phyloP scores from a whole-genome alignment of 2,888 invertebrate species.

The Brassicogethes aeneus region DNA sequence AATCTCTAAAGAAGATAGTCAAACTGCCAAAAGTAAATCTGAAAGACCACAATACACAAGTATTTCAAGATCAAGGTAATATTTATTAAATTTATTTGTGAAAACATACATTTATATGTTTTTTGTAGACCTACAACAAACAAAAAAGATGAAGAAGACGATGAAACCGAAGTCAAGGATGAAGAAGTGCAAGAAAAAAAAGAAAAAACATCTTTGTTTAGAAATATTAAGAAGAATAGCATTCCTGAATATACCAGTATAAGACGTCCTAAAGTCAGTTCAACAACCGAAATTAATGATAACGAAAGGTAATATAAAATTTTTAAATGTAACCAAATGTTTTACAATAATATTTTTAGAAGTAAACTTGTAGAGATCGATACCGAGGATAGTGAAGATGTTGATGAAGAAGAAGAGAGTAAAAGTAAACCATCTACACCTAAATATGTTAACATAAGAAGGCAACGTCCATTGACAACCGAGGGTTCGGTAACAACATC shows the following conservation, averaged over 20 bases:
- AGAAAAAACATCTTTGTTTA: conserved; percentile 22
- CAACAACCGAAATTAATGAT: conserved; percentile 24
- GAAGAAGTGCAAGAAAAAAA: conserved; percentile 23
- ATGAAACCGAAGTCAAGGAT: conserved; percentile 19
- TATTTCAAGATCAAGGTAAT: conserved; percentile 33
- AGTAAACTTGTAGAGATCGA: conserved; percentile 24
- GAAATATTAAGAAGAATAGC: conserved; percentile 25
- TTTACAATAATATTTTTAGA: conserved; percentile 18
- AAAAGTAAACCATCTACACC: conserved; percentile 24
- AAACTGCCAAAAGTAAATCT: conserved; percentile 24
- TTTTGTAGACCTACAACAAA: conserved; percentile 1
- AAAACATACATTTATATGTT: not conserved
- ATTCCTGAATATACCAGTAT: conserved; percentile 60
- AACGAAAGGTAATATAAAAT: conserved; percentile 23
- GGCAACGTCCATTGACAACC: conserved; percentile 49
- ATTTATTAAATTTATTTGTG: not conserved
- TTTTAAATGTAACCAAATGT: not conserved
- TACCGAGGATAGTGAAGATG: conserved; percentile 15
- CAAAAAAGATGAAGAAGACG: conserved; percentile 24
- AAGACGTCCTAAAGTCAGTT: conserved; percentile 48
- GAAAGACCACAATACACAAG: conserved; percentile 40
- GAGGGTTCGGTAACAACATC: conserved; percentile 42
- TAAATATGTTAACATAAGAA: conserved; percentile 64
- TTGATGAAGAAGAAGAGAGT: conserved; percentile 19
- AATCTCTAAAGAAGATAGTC: conserved; percentile 33